Evolutionary conservation across 2,113 vertebrate species (phyloP).

Genomic region (Hippocampus guttulatus): DNA sequence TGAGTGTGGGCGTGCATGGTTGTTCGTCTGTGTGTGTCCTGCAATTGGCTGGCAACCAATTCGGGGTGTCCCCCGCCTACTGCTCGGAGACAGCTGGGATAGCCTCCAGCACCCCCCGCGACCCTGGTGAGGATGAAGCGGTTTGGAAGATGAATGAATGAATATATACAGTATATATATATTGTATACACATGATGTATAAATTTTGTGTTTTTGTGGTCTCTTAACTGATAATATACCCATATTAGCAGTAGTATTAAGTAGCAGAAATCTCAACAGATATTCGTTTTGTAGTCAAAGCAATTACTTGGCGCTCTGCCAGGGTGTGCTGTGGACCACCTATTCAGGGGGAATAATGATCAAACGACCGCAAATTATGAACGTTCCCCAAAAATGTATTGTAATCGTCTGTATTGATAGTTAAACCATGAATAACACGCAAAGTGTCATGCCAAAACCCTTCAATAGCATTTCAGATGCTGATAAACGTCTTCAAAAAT

Average conservation of each 20-base stretch:
- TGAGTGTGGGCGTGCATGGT: too few species aligned
- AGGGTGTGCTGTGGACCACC: slow-evolving; percentile 8
- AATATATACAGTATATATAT: too few species aligned
- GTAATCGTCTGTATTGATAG: background rate
- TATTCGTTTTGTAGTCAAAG: slow-evolving; percentile 44
- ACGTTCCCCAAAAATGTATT: background rate
- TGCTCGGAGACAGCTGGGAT: too few species aligned
- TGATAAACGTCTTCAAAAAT: background rate
- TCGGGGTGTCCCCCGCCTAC: too few species aligned
- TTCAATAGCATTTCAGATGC: background rate
- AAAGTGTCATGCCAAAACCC: background rate
- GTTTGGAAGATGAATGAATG: too few species aligned
- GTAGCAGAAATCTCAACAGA: slow-evolving; percentile 37
- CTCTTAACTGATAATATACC: slow-evolving; percentile 24
- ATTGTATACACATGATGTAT: too few species aligned
- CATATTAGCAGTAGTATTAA: slow-evolving; percentile 22
- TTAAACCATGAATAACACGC: background rate
- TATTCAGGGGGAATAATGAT: background rate
- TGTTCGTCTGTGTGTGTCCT: too few species aligned
- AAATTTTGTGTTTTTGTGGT: background rate
- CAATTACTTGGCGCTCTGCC: slow-evolving; percentile 34
- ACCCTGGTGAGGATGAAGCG: too few species aligned
- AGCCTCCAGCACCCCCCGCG: too few species aligned
- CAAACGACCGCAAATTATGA: background rate
- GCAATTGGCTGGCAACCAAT: too few species aligned